Conservation (phyloP, 2,113 vertebrate genomes). For the Sander lucioperca region DNA sequence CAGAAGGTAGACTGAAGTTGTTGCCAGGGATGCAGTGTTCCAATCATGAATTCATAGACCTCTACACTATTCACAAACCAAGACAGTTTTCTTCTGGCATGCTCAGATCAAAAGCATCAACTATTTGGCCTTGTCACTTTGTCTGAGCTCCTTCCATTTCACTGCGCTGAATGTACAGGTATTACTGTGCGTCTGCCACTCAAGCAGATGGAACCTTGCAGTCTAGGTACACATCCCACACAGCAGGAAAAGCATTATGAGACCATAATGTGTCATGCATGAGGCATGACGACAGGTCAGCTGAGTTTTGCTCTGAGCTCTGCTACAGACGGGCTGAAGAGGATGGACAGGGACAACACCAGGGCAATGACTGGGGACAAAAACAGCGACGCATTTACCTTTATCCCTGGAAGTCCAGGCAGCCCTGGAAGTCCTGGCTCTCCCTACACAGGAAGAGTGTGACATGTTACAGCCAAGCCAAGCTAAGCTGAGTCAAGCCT, state of each 20-base stretch:
- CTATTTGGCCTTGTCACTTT: conserved; percentile 21
- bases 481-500: conserved; percentile 77
- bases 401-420: conserved; percentile 99
- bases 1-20: conserved; percentile 24
- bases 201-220: conserved; percentile 21
- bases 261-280: conserved; percentile 14
- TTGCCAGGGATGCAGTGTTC: conserved; percentile 16
- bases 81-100: conserved; percentile 29
- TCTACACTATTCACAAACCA: conserved; percentile 10
- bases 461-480: conserved; percentile 90
- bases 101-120: conserved; percentile 29
- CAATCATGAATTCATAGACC: conserved; percentile 38
- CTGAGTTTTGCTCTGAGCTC: conserved; percentile 10
- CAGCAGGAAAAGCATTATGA: conserved; percentile 26
- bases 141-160: conserved; percentile 7
- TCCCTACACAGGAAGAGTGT: conserved; percentile 97
- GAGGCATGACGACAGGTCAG: conserved; percentile 17
- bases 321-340: conserved; percentile 27
- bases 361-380: conserved; percentile 54
- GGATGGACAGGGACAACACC: conserved; percentile 62
- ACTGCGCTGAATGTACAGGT: conserved; percentile 2
- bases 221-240: conserved; percentile 23
- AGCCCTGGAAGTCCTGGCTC: conserved; percentile 99
- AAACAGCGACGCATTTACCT: conserved; percentile 92
- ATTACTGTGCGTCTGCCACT: not conserved